Percentiles rank a stretch among this genome's conserved stretches.
phyloP scores from a whole-genome alignment of 2,113 vertebrate genomes.

The Xiphophorus couchianus region DNA sequence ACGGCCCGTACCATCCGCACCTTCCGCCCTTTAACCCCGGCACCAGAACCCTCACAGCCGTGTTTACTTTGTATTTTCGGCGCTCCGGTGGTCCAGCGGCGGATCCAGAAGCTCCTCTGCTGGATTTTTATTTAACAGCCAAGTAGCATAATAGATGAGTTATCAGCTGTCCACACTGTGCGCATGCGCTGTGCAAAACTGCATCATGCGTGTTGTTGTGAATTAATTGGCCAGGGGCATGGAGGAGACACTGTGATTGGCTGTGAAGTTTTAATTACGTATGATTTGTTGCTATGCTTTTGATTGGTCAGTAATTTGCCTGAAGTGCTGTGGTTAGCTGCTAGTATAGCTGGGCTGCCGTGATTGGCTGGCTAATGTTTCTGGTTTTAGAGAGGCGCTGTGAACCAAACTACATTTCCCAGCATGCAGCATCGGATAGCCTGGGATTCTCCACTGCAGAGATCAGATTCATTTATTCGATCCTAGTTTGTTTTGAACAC shows the following conservation, averaged over 20 bases:
- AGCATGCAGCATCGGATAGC: slow-evolving; percentile 17
- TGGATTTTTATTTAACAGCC: slow-evolving; percentile 87
- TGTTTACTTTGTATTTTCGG: slow-evolving; percentile 84
- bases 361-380: slow-evolving; percentile 29
- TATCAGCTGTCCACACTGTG: slow-evolving; percentile 80
- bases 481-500: not conserved
- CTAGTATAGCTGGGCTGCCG: not conserved
- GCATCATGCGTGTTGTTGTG: slow-evolving; percentile 86
- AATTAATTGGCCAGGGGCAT: slow-evolving; percentile 52
- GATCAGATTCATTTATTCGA: not conserved
- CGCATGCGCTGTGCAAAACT: slow-evolving; percentile 84
- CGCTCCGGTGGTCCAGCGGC: slow-evolving; percentile 84
- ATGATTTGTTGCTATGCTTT: slow-evolving; percentile 43
- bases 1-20: slow-evolving; percentile 17
- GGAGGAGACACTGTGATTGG: slow-evolving; percentile 36
- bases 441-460: not conserved
- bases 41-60: slow-evolving; percentile 47
- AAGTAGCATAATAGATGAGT: slow-evolving; percentile 95
- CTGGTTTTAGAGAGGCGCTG: slow-evolving; percentile 8
- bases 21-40: slow-evolving; percentile 55
- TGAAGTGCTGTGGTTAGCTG: slow-evolving; percentile 11
- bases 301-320: slow-evolving; percentile 18
- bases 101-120: slow-evolving; percentile 82
- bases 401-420: slow-evolving; percentile 45
- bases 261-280: not conserved